Evolutionary conservation across 2,888 invertebrate species (phyloP).

Genomic region (Stenodera caucasica): DNA sequence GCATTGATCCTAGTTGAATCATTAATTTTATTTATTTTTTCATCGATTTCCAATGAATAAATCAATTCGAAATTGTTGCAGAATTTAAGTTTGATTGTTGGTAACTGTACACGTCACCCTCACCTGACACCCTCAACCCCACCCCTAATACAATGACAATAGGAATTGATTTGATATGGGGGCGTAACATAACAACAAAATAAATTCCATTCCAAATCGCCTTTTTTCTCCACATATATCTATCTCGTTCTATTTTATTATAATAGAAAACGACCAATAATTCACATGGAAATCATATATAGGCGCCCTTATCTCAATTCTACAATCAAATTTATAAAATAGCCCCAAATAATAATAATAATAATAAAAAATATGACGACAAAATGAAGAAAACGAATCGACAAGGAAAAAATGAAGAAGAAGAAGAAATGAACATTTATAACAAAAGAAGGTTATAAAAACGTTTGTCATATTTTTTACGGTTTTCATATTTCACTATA

Average conservation of each 20-base stretch:
- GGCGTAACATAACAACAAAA: constrained; percentile 39
- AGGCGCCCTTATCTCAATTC: constrained; percentile 48
- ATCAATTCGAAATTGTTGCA: not conserved
- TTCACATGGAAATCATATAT: not conserved
- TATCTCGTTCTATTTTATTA: constrained; percentile 28
- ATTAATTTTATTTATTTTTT: too few species aligned
- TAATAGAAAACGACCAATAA: not conserved
- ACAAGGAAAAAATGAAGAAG: not conserved
- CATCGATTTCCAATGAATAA: too few species aligned
- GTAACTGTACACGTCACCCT: constrained; percentile 36
- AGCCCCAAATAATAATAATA: constrained; percentile 53
- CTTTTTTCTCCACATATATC: constrained; percentile 32
- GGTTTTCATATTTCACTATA: constrained; percentile 54
- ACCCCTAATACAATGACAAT: constrained; percentile 50
- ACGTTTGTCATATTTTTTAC: constrained; percentile 55
- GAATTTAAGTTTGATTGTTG: not conserved
- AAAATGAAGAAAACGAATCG: not conserved
- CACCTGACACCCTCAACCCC: constrained; percentile 40
- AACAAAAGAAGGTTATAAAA: constrained; percentile 50
- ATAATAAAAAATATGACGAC: too few species aligned
- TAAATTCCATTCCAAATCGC: constrained; percentile 34
- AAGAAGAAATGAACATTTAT: constrained; percentile 21
- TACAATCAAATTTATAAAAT: constrained; percentile 46
- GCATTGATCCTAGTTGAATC: too few species aligned
- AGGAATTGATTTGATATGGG: constrained; percentile 49